Percentiles rank a stretch among this genome's conserved stretches.
Conservation (phyloP, 37 sponge, comb jelly and placozoan genomes). For the Eunapius fragilis region DNA sequence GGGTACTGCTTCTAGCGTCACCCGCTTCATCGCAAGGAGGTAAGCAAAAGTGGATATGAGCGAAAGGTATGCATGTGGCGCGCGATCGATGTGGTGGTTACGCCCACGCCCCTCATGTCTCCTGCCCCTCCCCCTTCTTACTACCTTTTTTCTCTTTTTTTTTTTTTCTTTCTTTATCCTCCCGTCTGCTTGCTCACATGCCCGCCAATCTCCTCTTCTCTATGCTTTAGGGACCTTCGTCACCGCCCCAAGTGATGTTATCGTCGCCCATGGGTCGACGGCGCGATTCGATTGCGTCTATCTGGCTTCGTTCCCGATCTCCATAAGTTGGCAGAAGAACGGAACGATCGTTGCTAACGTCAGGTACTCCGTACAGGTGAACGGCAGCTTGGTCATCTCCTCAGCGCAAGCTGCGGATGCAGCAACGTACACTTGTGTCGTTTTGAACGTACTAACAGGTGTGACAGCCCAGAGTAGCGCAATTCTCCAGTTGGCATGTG, state of each 20-base stretch:
- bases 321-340: constrained; percentile 43
- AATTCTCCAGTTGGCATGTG: constrained; percentile 67
- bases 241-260: constrained; percentile 26
- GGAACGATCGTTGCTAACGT: constrained; percentile 8
- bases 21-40: not conserved
- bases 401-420: constrained; percentile 44
- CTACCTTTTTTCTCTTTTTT: not conserved
- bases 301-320: constrained; percentile 27
- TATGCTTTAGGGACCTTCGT: constrained; percentile 18
- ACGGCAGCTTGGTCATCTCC: constrained; percentile 36
- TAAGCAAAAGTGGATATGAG: not conserved
- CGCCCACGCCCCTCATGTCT: too few relatives aligned
- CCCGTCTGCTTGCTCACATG: not conserved
- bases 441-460: constrained; percentile 18
- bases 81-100: too few relatives aligned
- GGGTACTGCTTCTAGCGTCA: not conserved
- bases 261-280: constrained; percentile 45
- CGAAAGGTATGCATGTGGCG: not conserved
- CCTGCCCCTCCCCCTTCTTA: not conserved
- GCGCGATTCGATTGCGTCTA: constrained; percentile 58
- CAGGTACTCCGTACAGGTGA: constrained; percentile 21
- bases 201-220: not conserved
- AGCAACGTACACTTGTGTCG: constrained; percentile 56
- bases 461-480: constrained; percentile 16
- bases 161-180: not conserved